These are phyloP conservation scores for Tetanocera ferruginea DNA, from an alignment of 2,888 invertebrate genomes.

Conservation along the genomic window DNA sequence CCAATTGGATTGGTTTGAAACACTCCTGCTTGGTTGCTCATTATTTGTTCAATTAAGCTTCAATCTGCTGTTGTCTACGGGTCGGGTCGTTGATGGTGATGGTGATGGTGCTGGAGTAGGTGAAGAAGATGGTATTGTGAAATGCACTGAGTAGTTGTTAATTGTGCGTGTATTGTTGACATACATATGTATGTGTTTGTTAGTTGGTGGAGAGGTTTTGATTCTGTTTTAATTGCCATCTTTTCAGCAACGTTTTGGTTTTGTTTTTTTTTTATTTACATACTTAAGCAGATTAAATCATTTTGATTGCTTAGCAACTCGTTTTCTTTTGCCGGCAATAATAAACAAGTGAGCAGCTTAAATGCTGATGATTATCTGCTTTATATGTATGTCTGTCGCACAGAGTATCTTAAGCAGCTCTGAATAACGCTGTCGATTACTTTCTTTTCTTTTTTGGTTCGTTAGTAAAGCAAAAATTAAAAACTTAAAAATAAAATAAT, in stretches of 20 bases:
- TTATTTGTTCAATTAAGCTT: constrained; percentile 32
- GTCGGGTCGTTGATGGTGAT: background rate
- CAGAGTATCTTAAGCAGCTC: no score
- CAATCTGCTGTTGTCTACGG: constrained; percentile 18
- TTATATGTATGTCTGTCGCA: no score
- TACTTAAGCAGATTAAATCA: background rate
- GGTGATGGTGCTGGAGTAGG: background rate
- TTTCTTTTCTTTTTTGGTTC: no score
- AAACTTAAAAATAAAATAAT: no score
- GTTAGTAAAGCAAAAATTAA: no score
- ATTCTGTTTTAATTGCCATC: background rate
- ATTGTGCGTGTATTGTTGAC: background rate
- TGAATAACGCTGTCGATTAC: no score
- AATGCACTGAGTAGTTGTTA: background rate
- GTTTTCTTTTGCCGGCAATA: no score
- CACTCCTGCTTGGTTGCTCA: background rate
- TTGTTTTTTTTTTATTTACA: background rate
- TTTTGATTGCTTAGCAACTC: no score
- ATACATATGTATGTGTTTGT: no score
- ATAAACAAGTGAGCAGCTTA: no score
- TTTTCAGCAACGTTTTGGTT: background rate
- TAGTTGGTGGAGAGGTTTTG: background rate
- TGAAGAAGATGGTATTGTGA: background rate
- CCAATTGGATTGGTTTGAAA: constrained; percentile 7
- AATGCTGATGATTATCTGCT: no score